These are phyloP conservation scores for Malurus cyaneus DNA, from an alignment of 2,113 vertebrate genomes.

Conservation along the genomic window DNA sequence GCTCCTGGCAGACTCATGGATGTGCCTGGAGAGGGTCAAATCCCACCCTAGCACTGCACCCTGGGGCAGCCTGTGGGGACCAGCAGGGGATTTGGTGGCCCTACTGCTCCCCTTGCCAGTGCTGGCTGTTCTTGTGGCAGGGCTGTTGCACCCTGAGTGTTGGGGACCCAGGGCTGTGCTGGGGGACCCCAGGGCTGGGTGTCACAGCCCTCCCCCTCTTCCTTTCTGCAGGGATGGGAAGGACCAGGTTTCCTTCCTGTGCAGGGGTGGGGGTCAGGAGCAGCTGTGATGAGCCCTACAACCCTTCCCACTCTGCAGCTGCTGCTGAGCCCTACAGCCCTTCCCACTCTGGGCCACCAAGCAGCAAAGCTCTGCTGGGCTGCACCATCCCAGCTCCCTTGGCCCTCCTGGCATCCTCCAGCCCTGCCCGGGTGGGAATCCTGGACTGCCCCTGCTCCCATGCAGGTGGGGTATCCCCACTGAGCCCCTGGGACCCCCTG, in stretches of 20 bases:
- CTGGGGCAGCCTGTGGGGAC: neutral
- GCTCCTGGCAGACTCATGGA: neutral
- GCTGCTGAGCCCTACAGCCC: accelerated
- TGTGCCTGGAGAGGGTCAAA: neutral
- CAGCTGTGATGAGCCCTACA: neutral
- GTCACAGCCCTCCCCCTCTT: neutral
- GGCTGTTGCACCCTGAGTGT: accelerated
- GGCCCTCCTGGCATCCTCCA: accelerated
- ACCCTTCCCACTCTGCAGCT: neutral
- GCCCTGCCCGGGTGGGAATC: neutral
- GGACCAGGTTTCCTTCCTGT: neutral
- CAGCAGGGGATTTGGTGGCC: neutral
- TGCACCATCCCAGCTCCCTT: accelerated
- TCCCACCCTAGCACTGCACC: neutral
- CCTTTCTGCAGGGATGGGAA: neutral
- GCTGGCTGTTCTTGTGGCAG: accelerated
- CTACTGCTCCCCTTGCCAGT: neutral
- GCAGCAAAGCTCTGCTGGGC: neutral
- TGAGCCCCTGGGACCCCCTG: accelerated
- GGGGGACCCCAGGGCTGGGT: neutral
- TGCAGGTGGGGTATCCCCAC: neutral
- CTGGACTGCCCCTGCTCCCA: accelerated
- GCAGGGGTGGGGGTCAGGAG: neutral
- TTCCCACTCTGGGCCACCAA: accelerated
- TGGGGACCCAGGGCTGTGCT: neutral